Evolutionary conservation across 1,140 invertebrate genomes (phyloP), one percentile per base, ranked within the genome.

Genomic region (Sesamia nonagrioides): DNA sequence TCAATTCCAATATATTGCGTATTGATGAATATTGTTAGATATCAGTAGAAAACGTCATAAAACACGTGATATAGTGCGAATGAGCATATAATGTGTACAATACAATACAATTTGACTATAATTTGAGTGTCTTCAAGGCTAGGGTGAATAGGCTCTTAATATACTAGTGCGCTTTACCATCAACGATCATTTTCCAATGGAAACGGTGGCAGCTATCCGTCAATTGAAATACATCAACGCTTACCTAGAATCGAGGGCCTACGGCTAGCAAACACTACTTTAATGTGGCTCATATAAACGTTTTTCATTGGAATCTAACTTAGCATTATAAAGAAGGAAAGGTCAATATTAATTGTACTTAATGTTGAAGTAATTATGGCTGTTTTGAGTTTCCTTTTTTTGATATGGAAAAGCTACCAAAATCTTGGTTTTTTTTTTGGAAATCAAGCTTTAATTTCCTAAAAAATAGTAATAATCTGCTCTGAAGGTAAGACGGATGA

Each of bases 241-340:
- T 35, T 66, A 66, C 40, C n/a, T 66, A 45, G 61, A 66, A 60
- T 37, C 58, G 37, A 45, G 61, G 45, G 18, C 58, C 58, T 45
- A 42, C 40, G 61, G 4, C 18, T 42, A 66, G 61, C 37, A 61
- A 61, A 37, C 61, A 13, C 17, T 66, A n/a, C n/a, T n/a, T n/a
- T n/a, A 63, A 40, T 63, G 60, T 60, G 27, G 9, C 8, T 33
- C 21, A 61, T 61, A 61, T 37, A 4, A 61, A 37, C 6, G 42
- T 11, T 45, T 13, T n/a, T 37, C 13, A 61, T 15, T 37, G 9
- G 27, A 58, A 58, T 58, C 3, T 58, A 58, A 33, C 50, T 5
- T 13, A 27, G 6, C 5, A 33, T 0, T 13, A 21, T 27, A 11
- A 4, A 27, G 54, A 58, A 18, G 17, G 6, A 52, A 8, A 52